Evolutionary conservation across 1,140 invertebrate species (phyloP).

Genomic region (Geopemphigus sp.): DNA sequence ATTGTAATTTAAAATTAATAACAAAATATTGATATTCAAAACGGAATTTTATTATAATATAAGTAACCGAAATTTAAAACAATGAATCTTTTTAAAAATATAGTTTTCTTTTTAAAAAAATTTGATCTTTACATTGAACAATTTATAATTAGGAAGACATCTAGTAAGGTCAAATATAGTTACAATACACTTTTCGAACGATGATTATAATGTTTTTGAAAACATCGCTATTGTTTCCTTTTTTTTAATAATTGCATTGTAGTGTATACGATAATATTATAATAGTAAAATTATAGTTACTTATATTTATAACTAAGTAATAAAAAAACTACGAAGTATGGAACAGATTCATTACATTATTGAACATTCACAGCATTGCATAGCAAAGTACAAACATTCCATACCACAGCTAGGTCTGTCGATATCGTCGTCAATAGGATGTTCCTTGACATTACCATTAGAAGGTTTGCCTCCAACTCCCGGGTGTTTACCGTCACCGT

Average conservation of each 20-base stretch:
- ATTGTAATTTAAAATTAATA: background rate
- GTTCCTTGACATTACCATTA: constrained; percentile 30
- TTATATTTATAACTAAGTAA: constrained; percentile 31
- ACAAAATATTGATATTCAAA: background rate
- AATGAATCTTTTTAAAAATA: background rate
- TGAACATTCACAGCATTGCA: constrained; percentile 45
- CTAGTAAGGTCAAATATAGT: background rate
- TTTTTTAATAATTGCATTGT: background rate
- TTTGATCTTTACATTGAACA: background rate
- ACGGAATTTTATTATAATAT: background rate
- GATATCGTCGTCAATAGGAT: constrained; percentile 12
- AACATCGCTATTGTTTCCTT: background rate
- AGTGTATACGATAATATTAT: background rate
- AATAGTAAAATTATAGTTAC: constrained; percentile 25
- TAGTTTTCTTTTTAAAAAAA: background rate
- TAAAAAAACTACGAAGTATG: background rate
- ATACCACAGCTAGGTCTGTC: constrained; percentile 37
- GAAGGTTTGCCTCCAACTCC: constrained; percentile 6
- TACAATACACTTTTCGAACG: background rate
- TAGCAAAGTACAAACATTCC: constrained; percentile 42
- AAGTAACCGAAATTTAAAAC: background rate
- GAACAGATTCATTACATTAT: constrained; percentile 13
- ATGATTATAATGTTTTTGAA: background rate
- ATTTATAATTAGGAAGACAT: background rate
- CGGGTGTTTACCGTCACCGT: constrained; percentile 23